Base-by-base conservation (phyloP, 2,888 invertebrate genomes). In the Agrotis segetum region DNA sequence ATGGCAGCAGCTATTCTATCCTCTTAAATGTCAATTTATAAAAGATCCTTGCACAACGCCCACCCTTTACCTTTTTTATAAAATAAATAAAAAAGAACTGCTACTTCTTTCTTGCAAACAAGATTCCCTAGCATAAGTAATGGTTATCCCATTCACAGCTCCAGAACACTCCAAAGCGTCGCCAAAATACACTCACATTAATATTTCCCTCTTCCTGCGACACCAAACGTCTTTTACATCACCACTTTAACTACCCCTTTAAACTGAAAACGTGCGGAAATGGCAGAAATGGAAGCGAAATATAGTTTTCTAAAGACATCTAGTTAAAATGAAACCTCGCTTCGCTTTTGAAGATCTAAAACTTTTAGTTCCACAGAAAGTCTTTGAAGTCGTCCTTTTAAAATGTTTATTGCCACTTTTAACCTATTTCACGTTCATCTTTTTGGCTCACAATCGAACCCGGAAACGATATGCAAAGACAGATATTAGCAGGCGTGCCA, bases 401-500 rank as follows among this genome's bases (percentile, higher is more conserved):
- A 29, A 69, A 63, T 73, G 52, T 74, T 79, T 79, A 67, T 64
- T 46, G 11, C 49, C 44, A 67, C 29, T 24, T 77, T 65, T 74
- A 79, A 76, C 77, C 75, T 71, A 80, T 67, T 82, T 73, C 58
- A 9, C 29, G 46, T 66, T 29, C 62, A 50, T 67, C 21, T 77
- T 72, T 60, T 71, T 85, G 72, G 80, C 71, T 72, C 47, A 29
- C 52, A n/a, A 68, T 75, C 59, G 75, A 79, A 65, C 19, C 58
- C 47, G 71, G 75, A 80, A 80, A 68, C 70, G 49, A 72, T 63
- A 82, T 60, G 61, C 61, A 61, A 46, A 52, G 47, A 60, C 64
- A 55, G 60, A 56, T 61, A 61, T 77, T 82, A 82, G 84, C 79
- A 69, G 64, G 3, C 61, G 9, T 59, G 69, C 73, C 71, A 79